Conservation (phyloP, 2,888 invertebrate genomes). For the Folsomia candida region DNA sequence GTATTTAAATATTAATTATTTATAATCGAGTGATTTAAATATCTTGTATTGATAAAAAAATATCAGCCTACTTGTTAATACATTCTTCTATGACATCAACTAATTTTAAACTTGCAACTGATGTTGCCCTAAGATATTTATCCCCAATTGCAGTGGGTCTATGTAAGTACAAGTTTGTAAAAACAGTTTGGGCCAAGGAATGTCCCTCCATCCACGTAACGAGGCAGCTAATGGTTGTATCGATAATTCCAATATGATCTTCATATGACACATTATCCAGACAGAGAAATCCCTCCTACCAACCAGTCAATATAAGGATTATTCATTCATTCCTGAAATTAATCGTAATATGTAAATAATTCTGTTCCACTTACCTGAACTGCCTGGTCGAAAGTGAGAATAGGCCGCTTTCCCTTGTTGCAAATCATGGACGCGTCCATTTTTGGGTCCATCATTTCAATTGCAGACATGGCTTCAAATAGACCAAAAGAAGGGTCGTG, state of each 20-base stretch:
- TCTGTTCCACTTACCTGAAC: conserved; percentile 65
- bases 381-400: conserved; percentile 79
- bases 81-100: conserved; percentile 85
- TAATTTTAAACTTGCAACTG: conserved; percentile 81
- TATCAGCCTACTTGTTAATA: conserved; percentile 68
- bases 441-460: conserved; percentile 99
- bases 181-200: conserved; percentile 92
- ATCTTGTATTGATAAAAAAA: conserved; percentile 6
- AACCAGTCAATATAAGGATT: conserved; percentile 51
- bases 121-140: conserved; percentile 78
- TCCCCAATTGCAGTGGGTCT: conserved; percentile 82
- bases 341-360: background rate
- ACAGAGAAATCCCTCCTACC: conserved; percentile 61
- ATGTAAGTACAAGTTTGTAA: conserved; percentile 92
- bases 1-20: conserved; percentile 9
- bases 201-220: conserved; percentile 98
- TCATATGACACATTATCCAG: conserved; percentile 70
- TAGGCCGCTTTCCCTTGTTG: conserved; percentile 72
- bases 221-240: conserved; percentile 87
- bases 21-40: background rate
- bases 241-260: conserved; percentile 89
- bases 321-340: background rate
- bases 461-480: conserved; percentile 98
- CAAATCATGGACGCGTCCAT: conserved; percentile 99
- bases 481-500: conserved; percentile 89